Percentiles rank a stretch among this genome's conserved stretches.
These are phyloP conservation scores for Periphyllus acericola DNA, from an alignment of 2,888 invertebrate genomes.

Conservation along the genomic window DNA sequence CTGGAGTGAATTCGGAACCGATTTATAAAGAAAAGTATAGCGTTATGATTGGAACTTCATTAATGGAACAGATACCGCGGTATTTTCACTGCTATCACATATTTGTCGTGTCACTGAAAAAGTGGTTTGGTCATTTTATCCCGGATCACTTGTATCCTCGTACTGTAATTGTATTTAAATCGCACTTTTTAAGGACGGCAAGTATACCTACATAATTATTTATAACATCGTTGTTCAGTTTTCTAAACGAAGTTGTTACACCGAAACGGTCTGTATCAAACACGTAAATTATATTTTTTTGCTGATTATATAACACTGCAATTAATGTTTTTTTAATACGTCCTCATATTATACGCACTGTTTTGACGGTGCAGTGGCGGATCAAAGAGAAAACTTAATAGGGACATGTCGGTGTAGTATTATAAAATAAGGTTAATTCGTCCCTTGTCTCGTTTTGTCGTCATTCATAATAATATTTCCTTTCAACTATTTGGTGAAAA, in stretches of 20 bases:
- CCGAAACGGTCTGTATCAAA: too few species aligned
- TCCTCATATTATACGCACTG: not conserved
- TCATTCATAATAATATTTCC: not conserved
- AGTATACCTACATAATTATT: not conserved
- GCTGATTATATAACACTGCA: not conserved
- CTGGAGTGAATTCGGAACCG: too few species aligned
- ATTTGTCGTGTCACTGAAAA: too few species aligned
- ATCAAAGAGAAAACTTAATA: not conserved
- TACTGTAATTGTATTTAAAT: too few species aligned
- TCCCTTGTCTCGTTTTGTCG: not conserved
- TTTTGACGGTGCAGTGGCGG: not conserved
- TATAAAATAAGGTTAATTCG: not conserved
- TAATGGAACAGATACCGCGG: too few species aligned
- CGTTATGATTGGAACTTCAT: too few species aligned
- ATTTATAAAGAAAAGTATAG: too few species aligned
- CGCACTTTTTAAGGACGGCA: not conserved
- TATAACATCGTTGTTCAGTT: too few species aligned
- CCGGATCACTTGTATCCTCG: too few species aligned
- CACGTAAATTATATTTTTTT: not conserved
- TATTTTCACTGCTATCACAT: too few species aligned
- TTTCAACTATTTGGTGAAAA: not conserved
- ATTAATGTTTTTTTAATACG: not conserved
- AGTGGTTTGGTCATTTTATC: too few species aligned
- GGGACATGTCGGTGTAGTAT: not conserved
- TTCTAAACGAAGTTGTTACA: not conserved